These are phyloP conservation scores for Acheta domesticus DNA, from an alignment of 2,888 invertebrate species.

Conservation along the genomic window DNA sequence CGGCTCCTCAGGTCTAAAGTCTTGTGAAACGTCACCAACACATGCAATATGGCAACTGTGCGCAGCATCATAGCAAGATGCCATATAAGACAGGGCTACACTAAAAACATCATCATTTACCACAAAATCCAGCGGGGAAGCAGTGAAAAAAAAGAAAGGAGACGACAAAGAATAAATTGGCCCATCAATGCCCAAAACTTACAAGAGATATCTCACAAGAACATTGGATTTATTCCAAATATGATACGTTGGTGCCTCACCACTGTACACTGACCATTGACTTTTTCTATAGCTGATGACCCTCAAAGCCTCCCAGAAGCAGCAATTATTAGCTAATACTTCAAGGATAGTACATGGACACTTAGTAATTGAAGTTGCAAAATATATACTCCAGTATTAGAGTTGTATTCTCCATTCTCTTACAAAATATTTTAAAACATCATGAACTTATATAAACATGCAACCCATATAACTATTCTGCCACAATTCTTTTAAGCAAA, in stretches of 20 bases:
- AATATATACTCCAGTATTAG: too few species aligned
- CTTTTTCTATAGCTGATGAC: too few species aligned
- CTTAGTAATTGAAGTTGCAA: too few species aligned
- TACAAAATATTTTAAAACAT: neutral
- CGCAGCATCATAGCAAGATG: constrained; percentile 27
- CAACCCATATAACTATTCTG: neutral
- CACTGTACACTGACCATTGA: too few species aligned
- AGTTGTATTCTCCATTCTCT: constrained; percentile 6
- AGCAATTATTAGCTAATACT: too few species aligned
- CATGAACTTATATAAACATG: neutral
- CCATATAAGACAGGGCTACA: constrained; percentile 33
- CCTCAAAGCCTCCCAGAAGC: too few species aligned
- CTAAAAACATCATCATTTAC: constrained; percentile 34
- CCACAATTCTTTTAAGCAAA: too few species aligned
- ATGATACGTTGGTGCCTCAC: too few species aligned
- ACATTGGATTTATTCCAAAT: too few species aligned
- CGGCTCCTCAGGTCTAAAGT: neutral
- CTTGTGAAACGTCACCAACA: neutral
- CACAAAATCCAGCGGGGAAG: constrained; percentile 34
- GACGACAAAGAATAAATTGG: constrained; percentile 29
- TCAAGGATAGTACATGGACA: too few species aligned
- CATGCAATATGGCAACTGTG: constrained; percentile 10
- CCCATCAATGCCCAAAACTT: constrained; percentile 22
- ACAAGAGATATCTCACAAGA: neutral
- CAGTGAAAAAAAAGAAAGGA: constrained; percentile 30